Conservation (phyloP, 1,140 invertebrate species). For the Fopius arisanus region DNA sequence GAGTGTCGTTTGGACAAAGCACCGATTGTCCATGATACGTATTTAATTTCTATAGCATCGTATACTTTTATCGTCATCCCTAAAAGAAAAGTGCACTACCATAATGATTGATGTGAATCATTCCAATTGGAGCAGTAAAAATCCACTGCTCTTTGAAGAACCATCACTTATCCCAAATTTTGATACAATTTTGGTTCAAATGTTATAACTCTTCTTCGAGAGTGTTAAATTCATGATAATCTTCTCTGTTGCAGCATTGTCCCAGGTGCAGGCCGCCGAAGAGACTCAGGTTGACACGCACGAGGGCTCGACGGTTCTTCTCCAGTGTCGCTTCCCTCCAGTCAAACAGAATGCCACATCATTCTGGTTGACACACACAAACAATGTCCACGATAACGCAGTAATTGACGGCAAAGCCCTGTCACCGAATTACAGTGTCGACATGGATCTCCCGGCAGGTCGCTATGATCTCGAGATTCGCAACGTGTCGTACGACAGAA, state of each 20-base stretch:
- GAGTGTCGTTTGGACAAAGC: neutral
- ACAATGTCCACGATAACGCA: conserved; percentile 60
- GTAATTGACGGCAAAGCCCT: conserved; percentile 54
- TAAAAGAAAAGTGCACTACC: neutral
- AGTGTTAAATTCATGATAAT: neutral
- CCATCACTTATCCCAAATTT: too few species aligned
- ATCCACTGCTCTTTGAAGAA: too few species aligned
- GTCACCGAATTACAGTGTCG: conserved; percentile 57
- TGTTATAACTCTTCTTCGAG: too few species aligned
- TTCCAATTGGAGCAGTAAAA: neutral
- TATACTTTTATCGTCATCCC: neutral
- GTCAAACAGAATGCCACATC: conserved; percentile 54
- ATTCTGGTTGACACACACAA: conserved; percentile 60
- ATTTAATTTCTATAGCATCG: neutral
- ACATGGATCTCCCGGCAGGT: conserved; percentile 73
- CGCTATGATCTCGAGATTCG: conserved; percentile 87
- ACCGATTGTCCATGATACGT: conserved; percentile 25
- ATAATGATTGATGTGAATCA: neutral
- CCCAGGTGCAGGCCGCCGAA: conserved; percentile 47
- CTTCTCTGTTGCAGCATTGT: conserved; percentile 46
- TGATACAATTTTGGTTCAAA: too few species aligned
- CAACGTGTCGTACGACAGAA: conserved; percentile 86
- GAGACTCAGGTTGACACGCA: conserved; percentile 61
- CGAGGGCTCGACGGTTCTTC: conserved; percentile 58
- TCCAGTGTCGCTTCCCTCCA: conserved; percentile 56